Conservation (phyloP, 1,140 invertebrate species). For the Camponotus pennsylvanicus region DNA sequence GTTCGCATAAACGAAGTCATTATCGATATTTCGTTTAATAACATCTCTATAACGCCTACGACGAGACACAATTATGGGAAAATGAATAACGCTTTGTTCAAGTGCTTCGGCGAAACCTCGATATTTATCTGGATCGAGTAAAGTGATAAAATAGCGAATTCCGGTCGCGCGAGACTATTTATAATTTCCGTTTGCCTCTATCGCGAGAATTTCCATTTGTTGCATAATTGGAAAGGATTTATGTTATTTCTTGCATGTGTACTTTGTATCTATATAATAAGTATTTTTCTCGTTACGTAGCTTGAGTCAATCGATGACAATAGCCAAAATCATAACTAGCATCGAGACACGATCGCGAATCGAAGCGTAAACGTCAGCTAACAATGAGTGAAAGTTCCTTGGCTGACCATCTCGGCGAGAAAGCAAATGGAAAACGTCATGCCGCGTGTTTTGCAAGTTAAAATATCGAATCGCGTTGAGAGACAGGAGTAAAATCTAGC, state of each 20-base stretch:
- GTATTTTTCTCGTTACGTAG: not conserved
- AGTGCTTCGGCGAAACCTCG: conserved; percentile 5
- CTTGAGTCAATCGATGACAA: conserved; percentile 13
- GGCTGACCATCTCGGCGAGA: conserved; percentile 56
- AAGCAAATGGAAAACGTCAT: conserved; percentile 69
- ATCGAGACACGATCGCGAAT: conserved; percentile 41
- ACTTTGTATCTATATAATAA: not conserved
- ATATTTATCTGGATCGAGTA: conserved; percentile 39
- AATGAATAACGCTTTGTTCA: not conserved
- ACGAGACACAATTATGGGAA: conserved; percentile 45
- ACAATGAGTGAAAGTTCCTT: conserved; percentile 73
- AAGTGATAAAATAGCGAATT: conserved; percentile 37
- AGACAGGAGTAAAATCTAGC: not conserved
- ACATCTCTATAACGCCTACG: conserved; percentile 14
- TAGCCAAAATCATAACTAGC: conserved; percentile 8
- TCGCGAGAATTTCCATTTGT: conserved; percentile 18
- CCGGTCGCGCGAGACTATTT: conserved; percentile 32
- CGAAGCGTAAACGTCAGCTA: conserved; percentile 66
- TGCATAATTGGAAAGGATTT: conserved; percentile 1
- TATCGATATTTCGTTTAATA: conserved; percentile 40
- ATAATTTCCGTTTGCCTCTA: conserved; percentile 39
- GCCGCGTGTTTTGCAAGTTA: conserved; percentile 33
- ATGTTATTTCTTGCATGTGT: not conserved
- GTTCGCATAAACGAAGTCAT: not conserved
- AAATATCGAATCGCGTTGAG: conserved; percentile 8